Evolutionary conservation across 2,797 vertebrate genomes (phyloP).

Genomic region (Acanthurus lineatus): DNA sequence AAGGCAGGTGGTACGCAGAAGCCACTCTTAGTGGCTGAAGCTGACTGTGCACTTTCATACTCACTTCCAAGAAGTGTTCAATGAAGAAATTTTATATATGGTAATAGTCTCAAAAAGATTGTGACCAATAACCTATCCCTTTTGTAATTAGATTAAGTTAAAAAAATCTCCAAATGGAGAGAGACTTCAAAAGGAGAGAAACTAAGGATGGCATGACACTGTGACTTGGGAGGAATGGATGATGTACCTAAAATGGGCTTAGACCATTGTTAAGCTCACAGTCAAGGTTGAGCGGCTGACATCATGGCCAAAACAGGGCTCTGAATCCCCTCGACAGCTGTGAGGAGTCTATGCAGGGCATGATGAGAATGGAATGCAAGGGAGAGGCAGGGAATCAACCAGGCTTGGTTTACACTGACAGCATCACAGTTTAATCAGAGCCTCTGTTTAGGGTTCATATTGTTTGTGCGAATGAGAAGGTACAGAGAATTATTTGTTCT

Average conservation of each 20-base stretch:
- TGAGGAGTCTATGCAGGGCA: slow-evolving; percentile 55
- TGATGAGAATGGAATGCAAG: slow-evolving; percentile 71
- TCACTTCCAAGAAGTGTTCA: no score
- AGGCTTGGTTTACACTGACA: slow-evolving; percentile 59
- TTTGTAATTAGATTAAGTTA: neutral
- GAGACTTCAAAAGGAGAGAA: no score
- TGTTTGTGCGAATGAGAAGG: neutral
- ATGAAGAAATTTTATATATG: no score
- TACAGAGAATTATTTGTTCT: neutral
- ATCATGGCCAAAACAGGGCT: slow-evolving; percentile 75
- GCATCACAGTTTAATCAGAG: slow-evolving; percentile 37
- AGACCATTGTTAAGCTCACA: slow-evolving; percentile 69
- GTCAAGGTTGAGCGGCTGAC: slow-evolving; percentile 71
- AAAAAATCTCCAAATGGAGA: neutral
- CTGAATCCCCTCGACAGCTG: slow-evolving; percentile 79
- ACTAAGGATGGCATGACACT: slow-evolving; percentile 17
- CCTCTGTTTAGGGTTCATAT: neutral
- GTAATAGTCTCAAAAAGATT: no score
- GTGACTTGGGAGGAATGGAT: slow-evolving; percentile 32
- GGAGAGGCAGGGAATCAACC: slow-evolving; percentile 42
- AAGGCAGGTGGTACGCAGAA: neutral
- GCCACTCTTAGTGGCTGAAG: neutral
- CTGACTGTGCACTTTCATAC: neutral
- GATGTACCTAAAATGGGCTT: slow-evolving; percentile 69
- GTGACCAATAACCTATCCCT: no score